A percentile compares a stretch with the other conserved stretches of the same genome.
phyloP scores from a whole-genome alignment of 2,113 vertebrate genomes.

The Ceratotherium simum region DNA sequence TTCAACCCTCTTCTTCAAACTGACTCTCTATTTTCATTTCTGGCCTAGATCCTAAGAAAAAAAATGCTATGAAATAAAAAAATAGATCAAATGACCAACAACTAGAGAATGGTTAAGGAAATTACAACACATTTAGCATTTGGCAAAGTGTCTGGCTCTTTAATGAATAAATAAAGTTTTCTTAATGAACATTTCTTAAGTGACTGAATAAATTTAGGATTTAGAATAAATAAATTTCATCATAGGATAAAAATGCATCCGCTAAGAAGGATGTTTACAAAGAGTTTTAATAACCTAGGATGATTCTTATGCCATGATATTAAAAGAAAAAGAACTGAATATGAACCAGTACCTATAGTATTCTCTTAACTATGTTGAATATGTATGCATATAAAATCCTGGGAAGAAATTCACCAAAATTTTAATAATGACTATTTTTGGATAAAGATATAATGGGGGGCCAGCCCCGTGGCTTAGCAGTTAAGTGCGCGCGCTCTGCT shows the following conservation, averaged over 20 bases:
- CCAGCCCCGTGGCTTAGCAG: too few relatives aligned
- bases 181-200: constrained; percentile 28
- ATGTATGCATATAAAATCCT: neutral
- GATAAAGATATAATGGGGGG: neutral
- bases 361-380: neutral
- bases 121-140: neutral
- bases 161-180: constrained; percentile 27
- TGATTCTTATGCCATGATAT: neutral
- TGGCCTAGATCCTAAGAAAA: constrained; percentile 1
- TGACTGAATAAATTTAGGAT: constrained; percentile 36
- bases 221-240: constrained; percentile 23
- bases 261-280: constrained; percentile 34
- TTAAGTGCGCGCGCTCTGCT: too few relatives aligned
- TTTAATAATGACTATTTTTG: constrained; percentile 35
- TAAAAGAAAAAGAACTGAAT: constrained; percentile 39
- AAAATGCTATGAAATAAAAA: neutral
- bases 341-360: neutral
- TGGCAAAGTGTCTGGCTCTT: neutral
- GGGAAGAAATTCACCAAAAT: constrained; percentile 21
- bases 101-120: neutral
- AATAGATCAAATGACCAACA: neutral
- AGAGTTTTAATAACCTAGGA: neutral
- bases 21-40: constrained; percentile 26
- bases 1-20: neutral
- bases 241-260: neutral